Conservation (phyloP, 2,888 invertebrate genomes). For the Leptarthrus brevirostris region DNA sequence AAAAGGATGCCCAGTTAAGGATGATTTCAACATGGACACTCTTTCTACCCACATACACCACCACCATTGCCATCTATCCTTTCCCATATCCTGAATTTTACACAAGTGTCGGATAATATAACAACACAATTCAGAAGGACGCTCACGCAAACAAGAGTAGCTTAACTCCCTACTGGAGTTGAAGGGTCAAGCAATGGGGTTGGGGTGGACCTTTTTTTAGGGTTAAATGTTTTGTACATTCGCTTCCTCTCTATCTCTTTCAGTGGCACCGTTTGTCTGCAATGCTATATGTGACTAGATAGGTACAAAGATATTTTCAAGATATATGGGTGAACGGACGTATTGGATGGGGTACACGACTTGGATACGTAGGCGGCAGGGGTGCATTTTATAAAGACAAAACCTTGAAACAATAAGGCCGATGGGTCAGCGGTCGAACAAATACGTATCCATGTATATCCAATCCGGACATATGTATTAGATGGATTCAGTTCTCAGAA, state of each 20-base stretch:
- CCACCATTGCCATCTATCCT: not conserved
- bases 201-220: constrained; percentile 51
- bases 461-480: not conserved
- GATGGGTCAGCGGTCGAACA: not conserved
- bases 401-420: constrained; percentile 37
- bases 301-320: not conserved
- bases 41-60: not conserved
- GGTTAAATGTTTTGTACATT: constrained; percentile 52
- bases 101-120: constrained; percentile 53
- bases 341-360: not conserved
- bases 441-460: not conserved
- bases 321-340: not conserved
- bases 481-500: not conserved
- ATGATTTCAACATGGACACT: constrained; percentile 30
- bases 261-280: constrained; percentile 26
- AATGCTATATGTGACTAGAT: constrained; percentile 16
- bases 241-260: constrained; percentile 37
- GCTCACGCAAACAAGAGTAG: constrained; percentile 43
- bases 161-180: constrained; percentile 42
- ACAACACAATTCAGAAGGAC: constrained; percentile 52
- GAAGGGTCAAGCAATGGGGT: constrained; percentile 53
- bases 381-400: constrained; percentile 39
- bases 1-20: constrained; percentile 51
- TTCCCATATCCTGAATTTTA: constrained; percentile 38
- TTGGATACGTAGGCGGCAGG: constrained; percentile 6